Percentiles rank a stretch among this genome's conserved stretches.
phyloP scores from a whole-genome alignment of 2,797 vertebrate species.

The Antrozous pallidus region DNA sequence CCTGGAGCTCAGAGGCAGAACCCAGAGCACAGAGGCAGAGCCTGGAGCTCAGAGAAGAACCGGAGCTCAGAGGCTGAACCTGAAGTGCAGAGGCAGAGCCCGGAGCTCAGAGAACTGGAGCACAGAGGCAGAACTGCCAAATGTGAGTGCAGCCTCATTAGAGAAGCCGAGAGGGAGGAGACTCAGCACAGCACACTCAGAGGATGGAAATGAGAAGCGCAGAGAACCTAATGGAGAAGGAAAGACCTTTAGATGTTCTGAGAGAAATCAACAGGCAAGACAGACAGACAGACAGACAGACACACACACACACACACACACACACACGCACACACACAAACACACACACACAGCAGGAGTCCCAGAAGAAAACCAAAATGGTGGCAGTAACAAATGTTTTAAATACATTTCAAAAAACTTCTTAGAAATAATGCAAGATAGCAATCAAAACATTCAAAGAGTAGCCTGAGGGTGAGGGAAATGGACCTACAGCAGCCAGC shows the following conservation, averaged over 20 bases:
- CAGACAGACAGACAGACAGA: not conserved
- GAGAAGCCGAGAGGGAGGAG: not conserved
- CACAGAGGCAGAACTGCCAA: not conserved
- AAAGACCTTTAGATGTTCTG: not conserved
- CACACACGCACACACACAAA: no score
- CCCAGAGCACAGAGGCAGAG: no score
- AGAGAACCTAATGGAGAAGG: not conserved
- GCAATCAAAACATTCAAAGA: not conserved
- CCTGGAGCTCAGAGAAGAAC: no score
- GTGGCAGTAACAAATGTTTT: not conserved
- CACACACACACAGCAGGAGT: not conserved
- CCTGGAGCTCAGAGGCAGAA: not conserved
- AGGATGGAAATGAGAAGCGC: not conserved
- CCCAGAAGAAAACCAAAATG: not conserved
- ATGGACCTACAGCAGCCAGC: not conserved
- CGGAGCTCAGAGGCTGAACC: no score
- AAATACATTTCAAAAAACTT: not conserved
- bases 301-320: not conserved
- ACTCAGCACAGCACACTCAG: accelerated
- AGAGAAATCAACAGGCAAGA: not conserved
- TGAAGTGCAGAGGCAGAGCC: no score
- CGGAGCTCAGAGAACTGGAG: no score
- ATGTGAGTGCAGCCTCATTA: accelerated
- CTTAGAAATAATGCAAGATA: not conserved
- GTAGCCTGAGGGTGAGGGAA: not conserved